Conservation (phyloP, 2,888 invertebrate species). For the Amiota mariae region DNA sequence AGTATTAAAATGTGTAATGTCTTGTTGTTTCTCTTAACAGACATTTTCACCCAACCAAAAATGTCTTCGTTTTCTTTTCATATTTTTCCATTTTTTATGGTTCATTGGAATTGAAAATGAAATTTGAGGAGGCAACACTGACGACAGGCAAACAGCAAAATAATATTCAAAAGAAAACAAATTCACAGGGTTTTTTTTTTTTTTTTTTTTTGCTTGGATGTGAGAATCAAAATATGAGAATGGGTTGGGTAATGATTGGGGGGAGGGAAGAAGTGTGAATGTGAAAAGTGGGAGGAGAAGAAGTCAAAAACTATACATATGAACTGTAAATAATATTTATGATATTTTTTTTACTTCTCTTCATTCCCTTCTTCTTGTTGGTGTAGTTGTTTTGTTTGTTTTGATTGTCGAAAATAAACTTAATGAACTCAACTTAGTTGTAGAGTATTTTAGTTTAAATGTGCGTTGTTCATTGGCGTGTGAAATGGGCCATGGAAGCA, state of each 20-base stretch:
- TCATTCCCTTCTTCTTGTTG: too few relatives aligned
- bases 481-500: not conserved
- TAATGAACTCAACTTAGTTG: constrained; percentile 20
- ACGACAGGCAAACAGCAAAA: not conserved
- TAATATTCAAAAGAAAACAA: not conserved
- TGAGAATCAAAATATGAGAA: too few relatives aligned
- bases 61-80: constrained; percentile 1
- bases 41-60: not conserved
- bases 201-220: too few relatives aligned
- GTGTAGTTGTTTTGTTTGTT: too few relatives aligned
- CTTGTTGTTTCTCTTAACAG: not conserved
- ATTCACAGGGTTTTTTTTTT: too few relatives aligned
- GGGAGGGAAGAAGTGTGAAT: not conserved
- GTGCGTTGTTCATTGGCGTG: constrained; percentile 6
- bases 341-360: not conserved
- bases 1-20: constrained; percentile 55
- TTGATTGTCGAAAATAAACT: not conserved
- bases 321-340: constrained; percentile 27
- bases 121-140: constrained; percentile 14
- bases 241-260: too few relatives aligned
- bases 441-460: not conserved
- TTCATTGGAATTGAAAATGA: constrained; percentile 25
- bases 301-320: not conserved
- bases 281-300: not conserved
- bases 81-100: constrained; percentile 35